Conservation (phyloP, 2,113 vertebrate species). For the Elanoides forficatus region DNA sequence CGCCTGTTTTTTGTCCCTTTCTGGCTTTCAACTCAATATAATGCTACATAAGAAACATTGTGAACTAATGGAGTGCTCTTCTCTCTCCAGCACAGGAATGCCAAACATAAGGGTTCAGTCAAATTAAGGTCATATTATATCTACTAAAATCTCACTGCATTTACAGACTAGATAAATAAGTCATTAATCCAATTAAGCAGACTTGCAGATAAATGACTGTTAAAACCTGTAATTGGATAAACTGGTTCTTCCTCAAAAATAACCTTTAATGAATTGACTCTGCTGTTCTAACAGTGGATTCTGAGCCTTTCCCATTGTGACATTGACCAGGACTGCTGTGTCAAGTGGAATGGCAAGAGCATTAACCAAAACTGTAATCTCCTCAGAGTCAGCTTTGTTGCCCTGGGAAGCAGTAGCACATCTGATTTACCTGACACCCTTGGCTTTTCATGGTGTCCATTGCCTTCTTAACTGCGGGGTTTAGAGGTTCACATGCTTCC, state of each 20-base stretch:
- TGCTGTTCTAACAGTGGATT: background rate
- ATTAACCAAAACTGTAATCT: constrained; percentile 54
- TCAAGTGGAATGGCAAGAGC: constrained; percentile 54
- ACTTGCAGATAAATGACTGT: constrained; percentile 56
- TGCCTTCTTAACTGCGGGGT: constrained; percentile 77
- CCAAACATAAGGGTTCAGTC: background rate
- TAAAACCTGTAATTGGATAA: constrained; percentile 69
- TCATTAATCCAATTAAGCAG: constrained; percentile 61
- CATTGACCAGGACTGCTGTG: constrained; percentile 51
- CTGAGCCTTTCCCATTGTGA: constrained; percentile 8
- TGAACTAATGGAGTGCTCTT: background rate
- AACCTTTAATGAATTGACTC: constrained; percentile 63
- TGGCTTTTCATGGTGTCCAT: constrained; percentile 83
- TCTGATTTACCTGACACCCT: constrained; percentile 85
- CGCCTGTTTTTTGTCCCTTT: background rate
- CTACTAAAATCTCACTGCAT: constrained; percentile 27
- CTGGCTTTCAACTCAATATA: background rate
- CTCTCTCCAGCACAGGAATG: background rate
- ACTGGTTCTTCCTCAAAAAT: constrained; percentile 66
- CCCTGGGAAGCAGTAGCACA: background rate
- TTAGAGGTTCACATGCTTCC: constrained; percentile 85
- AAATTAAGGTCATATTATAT: constrained; percentile 31
- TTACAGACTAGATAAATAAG: constrained; percentile 54
- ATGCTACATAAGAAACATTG: background rate
- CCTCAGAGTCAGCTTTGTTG: constrained; percentile 44